These are phyloP conservation scores for Nannoperca australis DNA, from an alignment of 2,797 vertebrate species.

Conservation along the genomic window DNA sequence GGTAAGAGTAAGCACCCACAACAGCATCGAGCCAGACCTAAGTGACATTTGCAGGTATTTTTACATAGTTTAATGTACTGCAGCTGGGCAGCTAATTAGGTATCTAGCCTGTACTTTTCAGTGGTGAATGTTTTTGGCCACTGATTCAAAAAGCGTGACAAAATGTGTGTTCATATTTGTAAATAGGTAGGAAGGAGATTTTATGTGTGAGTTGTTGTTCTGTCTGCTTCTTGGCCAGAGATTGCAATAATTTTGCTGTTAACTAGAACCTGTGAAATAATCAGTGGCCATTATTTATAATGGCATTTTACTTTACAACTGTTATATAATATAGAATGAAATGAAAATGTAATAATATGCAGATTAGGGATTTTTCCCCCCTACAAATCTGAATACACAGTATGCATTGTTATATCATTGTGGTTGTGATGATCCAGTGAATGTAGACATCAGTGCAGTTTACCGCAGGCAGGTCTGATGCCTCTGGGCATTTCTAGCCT, in stretches of 20 bases:
- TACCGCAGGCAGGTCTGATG: slow-evolving; percentile 20
- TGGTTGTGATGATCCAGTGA: not conserved
- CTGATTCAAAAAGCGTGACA: not conserved
- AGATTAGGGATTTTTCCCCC: not conserved
- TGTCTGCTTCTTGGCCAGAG: not conserved
- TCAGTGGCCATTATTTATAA: not conserved
- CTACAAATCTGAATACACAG: not conserved
- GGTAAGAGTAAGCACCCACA: not conserved
- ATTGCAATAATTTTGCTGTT: not conserved
- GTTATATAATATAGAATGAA: no score
- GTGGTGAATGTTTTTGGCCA: not conserved
- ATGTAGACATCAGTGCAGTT: slow-evolving; percentile 18
- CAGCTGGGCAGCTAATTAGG: not conserved
- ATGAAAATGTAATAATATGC: not conserved
- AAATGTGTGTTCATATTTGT: not conserved
- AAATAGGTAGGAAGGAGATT: not conserved
- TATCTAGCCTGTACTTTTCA: not conserved
- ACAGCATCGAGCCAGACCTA: not conserved
- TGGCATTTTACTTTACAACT: not conserved
- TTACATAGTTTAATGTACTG: not conserved
- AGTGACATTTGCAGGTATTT: not conserved
- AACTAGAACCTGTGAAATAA: not conserved
- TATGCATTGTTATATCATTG: not conserved
- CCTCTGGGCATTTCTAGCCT: slow-evolving; percentile 28
- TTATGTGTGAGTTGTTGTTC: not conserved